Conservation (phyloP, 1,140 invertebrate genomes). For the Lethrus apterus region DNA sequence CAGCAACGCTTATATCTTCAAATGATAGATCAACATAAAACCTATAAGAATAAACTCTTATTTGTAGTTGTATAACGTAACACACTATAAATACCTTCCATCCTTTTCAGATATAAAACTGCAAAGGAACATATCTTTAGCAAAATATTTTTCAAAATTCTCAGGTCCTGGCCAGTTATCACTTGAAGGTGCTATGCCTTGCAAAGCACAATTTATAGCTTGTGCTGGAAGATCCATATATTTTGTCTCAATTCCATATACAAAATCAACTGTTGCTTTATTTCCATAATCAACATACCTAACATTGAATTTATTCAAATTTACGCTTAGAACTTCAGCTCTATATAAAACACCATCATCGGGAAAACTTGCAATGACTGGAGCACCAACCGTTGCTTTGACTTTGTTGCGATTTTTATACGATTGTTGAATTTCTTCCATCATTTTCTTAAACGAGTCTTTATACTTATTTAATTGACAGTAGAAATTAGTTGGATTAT, state of each 20-base stretch:
- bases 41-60: slow-evolving; percentile 28
- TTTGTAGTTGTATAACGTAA: background rate
- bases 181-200: slow-evolving; percentile 47
- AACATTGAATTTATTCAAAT: slow-evolving; percentile 51
- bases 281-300: slow-evolving; percentile 72
- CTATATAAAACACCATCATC: slow-evolving; percentile 63
- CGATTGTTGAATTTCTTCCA: slow-evolving; percentile 59
- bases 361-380: slow-evolving; percentile 58
- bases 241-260: slow-evolving; percentile 59
- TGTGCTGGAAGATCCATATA: slow-evolving; percentile 61
- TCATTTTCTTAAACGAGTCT: slow-evolving; percentile 55
- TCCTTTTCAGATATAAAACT: slow-evolving; percentile 22
- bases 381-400: slow-evolving; percentile 45
- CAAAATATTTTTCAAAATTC: slow-evolving; percentile 50
- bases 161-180: slow-evolving; percentile 48
- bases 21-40: slow-evolving; percentile 47
- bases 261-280: slow-evolving; percentile 51
- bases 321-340: slow-evolving; percentile 51
- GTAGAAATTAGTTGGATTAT: slow-evolving; percentile 61
- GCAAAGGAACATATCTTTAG: slow-evolving; percentile 47
- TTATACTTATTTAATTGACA: slow-evolving; percentile 45
- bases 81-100: no score
- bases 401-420: slow-evolving; percentile 50
- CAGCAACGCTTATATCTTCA: slow-evolving; percentile 40
- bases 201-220: slow-evolving; percentile 57